Percentiles rank a stretch among this genome's conserved stretches.
phyloP scores from a whole-genome alignment of 2,113 vertebrate genomes.

The Myrmophylax atrothorax region DNA sequence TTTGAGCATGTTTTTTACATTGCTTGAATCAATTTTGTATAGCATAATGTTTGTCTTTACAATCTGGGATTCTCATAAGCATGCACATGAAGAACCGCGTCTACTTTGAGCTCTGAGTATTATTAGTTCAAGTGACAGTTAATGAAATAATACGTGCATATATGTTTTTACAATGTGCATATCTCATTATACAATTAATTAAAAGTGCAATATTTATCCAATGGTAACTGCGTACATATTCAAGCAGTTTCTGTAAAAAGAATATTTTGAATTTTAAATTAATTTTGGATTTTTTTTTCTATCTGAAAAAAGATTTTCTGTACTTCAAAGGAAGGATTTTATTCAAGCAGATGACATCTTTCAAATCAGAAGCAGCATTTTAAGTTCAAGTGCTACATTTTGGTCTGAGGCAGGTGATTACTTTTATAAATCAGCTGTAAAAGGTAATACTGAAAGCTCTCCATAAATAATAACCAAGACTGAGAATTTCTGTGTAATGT shows the following conservation, averaged over 20 bases:
- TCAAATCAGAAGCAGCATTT: conserved; percentile 46
- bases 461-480: conserved; percentile 58
- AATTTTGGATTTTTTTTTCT: not conserved
- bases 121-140: not conserved
- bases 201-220: not conserved
- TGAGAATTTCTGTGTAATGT: conserved; percentile 41
- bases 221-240: not conserved
- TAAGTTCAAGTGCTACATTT: conserved; percentile 41
- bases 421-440: conserved; percentile 63
- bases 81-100: not conserved
- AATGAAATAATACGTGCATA: not conserved
- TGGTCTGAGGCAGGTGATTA: conserved; percentile 56
- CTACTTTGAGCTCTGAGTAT: not conserved
- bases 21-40: not conserved
- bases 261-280: conserved; percentile 13
- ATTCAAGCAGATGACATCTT: conserved; percentile 47
- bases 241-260: not conserved
- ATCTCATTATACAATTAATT: conserved; percentile 13
- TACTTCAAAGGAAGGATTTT: not conserved
- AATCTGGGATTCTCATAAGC: not conserved
- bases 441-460: conserved; percentile 60
- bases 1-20: not conserved
- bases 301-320: not conserved
- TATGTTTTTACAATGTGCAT: not conserved
- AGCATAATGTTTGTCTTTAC: not conserved